Evolutionary conservation across 2,113 vertebrate species (phyloP), one percentile per base, ranked within the genome.

Genomic region (Corydoras sp.): DNA sequence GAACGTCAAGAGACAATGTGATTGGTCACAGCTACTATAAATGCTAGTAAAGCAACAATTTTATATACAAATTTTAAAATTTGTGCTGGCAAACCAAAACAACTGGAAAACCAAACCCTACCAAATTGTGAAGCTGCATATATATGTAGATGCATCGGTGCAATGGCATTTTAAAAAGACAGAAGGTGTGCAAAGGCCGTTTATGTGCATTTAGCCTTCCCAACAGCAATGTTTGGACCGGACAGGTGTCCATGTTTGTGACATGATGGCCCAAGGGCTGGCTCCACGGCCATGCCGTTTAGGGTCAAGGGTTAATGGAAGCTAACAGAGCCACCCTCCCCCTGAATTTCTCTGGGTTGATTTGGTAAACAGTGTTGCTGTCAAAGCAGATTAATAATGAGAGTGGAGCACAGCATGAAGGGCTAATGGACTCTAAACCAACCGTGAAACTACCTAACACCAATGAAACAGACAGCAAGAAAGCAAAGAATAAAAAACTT

Each of bases 301-400:
- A 32, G 64, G 88, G 89, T 91, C 86, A 89, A 65, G 85, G 88
- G 88, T 89, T 90, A 91, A 91, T 90, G 90, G 90, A 89, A 84
- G 81, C 75, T 81, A 86, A 77, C 85, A 82, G 85, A 77, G 79
- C 83, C 76, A 84, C 84, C 85, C 86, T 88, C 86, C 81, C 81
- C 74, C 79, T 83, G 86, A 79, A 89, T 88, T 83, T 76, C 62
- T 72, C 78, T 80, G 82, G 78, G 83, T 86, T 86, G 86, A 89
- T 90, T 89, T 91, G 76, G 86, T 91, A 89, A 91, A 90, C 87
- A 91, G 82, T 83, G 82, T 81, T 85, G 79, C 88, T 90, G 90
- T 90, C 90, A 91, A 80, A 87, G 88, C 85, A 86, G 88, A 90
- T 91, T 89, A 90, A 91, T 85, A 88, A 83, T 55, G 80, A 84